A percentile compares a stretch with the other conserved stretches of the same genome.
Conservation (phyloP, 1,140 invertebrate genomes). For the Trachelipus rathkii region DNA sequence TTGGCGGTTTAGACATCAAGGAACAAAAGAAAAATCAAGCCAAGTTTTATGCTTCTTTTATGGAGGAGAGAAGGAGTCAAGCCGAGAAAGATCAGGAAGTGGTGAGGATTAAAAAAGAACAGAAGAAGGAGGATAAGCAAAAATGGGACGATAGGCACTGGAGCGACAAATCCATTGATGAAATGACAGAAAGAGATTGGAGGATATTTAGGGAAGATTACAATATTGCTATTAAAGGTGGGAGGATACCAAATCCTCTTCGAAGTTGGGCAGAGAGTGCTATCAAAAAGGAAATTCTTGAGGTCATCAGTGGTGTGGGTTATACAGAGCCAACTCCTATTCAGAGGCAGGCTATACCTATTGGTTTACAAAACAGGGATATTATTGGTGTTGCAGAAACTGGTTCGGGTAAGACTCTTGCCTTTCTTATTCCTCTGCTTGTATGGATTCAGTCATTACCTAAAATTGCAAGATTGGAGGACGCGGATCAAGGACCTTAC, state of each 20-base stretch:
- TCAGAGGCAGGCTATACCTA: constrained; percentile 97
- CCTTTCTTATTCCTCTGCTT: constrained; percentile 94
- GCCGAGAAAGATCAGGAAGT: constrained; percentile 97
- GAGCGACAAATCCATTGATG: constrained; percentile 86
- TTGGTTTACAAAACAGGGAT: constrained; percentile 95
- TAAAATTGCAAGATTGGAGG: constrained; percentile 86
- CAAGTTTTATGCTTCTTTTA: constrained; percentile 94
- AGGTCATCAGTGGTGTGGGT: constrained; percentile 92
- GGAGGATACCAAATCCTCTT: constrained; percentile 93
- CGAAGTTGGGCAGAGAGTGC: constrained; percentile 89
- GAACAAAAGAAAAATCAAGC: constrained; percentile 95
- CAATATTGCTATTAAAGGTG: constrained; percentile 96
- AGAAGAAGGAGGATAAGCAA: constrained; percentile 94
- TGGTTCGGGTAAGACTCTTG: constrained; percentile 95
- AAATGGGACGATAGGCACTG: constrained; percentile 99
- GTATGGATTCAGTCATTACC: constrained; percentile 98
- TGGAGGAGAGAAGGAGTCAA: constrained; percentile 91
- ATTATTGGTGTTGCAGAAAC: constrained; percentile 99
- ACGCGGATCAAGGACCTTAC: constrained; percentile 91
- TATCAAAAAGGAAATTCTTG: constrained; percentile 86
- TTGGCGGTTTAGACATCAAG: constrained; percentile 96
- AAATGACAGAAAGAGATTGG: constrained; percentile 99
- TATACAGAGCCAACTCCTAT: constrained; percentile 99
- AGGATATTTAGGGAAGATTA: constrained; percentile 99
- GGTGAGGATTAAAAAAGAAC: constrained; percentile 76